Conservation (phyloP, 2,888 invertebrate species). For the Tridacna crocea region DNA sequence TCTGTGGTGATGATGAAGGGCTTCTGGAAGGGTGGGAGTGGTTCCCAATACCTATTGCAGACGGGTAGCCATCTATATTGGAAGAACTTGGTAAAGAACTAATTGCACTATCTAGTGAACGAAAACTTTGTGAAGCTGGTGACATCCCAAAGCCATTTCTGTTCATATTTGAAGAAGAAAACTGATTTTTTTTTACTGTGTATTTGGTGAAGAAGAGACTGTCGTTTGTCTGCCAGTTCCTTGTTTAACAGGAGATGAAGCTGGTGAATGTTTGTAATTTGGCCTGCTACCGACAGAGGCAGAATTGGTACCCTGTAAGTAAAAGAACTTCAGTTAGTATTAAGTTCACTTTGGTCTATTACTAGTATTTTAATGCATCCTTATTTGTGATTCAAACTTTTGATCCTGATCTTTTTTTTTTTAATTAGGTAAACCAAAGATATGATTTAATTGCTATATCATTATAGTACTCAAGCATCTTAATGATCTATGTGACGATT, state of each 20-base stretch:
- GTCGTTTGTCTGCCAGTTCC: conserved; percentile 1
- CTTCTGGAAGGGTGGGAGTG: neutral
- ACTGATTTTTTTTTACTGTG: neutral
- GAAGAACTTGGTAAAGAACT: conserved; percentile 54
- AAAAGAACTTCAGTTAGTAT: neutral
- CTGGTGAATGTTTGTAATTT: conserved; percentile 48
- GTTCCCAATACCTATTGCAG: neutral
- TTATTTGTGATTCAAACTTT: neutral
- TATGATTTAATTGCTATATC: no score
- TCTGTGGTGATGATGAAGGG: conserved; percentile 4
- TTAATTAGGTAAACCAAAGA: neutral
- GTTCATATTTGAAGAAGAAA: conserved; percentile 15
- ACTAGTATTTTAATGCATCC: neutral
- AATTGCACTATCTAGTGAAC: conserved; percentile 61
- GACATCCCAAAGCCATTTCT: conserved; percentile 31
- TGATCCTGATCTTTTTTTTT: neutral
- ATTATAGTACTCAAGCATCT: neutral
- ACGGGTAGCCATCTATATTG: conserved; percentile 14
- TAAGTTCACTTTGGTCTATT: neutral
- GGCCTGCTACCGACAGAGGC: conserved; percentile 16
- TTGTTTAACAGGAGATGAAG: conserved; percentile 39
- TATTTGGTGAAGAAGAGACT: conserved; percentile 5
- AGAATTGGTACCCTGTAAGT: conserved; percentile 16
- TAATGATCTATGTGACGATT: neutral
- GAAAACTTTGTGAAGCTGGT: conserved; percentile 37